Evolutionary conservation across 1,140 invertebrate species (phyloP), one percentile per base, ranked within the genome.

Genomic region (Dufourea novaeangliae): DNA sequence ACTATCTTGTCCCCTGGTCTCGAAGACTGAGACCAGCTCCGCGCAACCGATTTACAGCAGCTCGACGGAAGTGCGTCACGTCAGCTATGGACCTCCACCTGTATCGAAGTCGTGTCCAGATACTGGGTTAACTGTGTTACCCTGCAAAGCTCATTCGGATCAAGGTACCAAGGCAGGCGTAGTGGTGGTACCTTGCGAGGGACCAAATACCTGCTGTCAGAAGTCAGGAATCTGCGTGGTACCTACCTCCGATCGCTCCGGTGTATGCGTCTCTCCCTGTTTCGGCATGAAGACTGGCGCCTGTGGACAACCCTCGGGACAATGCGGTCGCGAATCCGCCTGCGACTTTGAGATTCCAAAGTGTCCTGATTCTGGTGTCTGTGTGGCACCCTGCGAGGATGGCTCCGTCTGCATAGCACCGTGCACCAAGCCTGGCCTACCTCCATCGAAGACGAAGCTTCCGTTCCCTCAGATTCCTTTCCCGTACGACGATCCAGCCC

Each of bases 401-500:
- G 85, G 87, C 10, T 88, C 88, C 0, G 88, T 91, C 34, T 81
- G 86, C 29, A 85, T 90, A 0, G 85, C 90, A 20, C 84, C 90
- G 0, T 91, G 86, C 69, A 84, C 72, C 46, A 87, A 91, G 12
- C 81, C 88, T 0, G 88, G 88, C 74, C 8, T 84, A 82, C 77
- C 77, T 34, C 61, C 75, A 1, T 75, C 84, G 25, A 88, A 78
- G 44, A 62, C 85, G 0, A 85, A 87, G 46, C 46, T 91, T 8
- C 91, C 92, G 7, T 92, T 89, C 57, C 91, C 92, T 3, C 90
- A 92, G 41, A 92, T 92, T 34, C 91, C 91, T 5, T 59, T 92
- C 5, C 91, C 91, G 20, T 74, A 86, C 22, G 87, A 90, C 17
- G 44, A 80, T 61, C 27, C 82, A n/a, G 11, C 25, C 39, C 0